Percentiles rank a stretch among this genome's conserved stretches.
Evolutionary conservation across 1,140 invertebrate species (phyloP).

Genomic region (Hylaeus anthracinus): DNA sequence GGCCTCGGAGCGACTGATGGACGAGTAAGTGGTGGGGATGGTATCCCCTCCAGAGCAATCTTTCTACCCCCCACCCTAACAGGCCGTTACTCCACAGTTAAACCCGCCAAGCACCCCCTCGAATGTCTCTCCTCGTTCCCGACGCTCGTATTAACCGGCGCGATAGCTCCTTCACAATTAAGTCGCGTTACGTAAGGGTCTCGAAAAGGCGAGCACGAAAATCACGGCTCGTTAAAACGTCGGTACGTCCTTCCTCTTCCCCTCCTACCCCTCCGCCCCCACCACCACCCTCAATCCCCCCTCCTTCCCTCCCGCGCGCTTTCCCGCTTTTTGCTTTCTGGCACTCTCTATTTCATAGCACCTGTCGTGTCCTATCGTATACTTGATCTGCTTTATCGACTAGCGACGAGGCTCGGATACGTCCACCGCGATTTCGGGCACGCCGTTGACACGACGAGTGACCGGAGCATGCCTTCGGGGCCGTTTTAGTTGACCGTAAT

Average conservation of each 20-base stretch:
- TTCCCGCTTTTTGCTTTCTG: constrained; percentile 29
- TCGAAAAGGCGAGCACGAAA: constrained; percentile 70
- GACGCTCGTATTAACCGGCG: constrained; percentile 77
- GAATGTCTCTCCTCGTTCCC: constrained; percentile 63
- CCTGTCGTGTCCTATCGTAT: constrained; percentile 42
- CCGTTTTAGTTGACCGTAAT: constrained; percentile 58
- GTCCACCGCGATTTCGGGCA: constrained; percentile 53
- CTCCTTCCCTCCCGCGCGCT: neutral
- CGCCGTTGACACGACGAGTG: constrained; percentile 33
- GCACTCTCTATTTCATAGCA: constrained; percentile 35
- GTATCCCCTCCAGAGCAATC: constrained; percentile 44
- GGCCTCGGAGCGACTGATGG: constrained; percentile 75
- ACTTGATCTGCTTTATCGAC: constrained; percentile 52
- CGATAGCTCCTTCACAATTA: constrained; percentile 81
- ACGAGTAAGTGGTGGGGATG: constrained; percentile 69
- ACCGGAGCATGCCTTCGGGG: constrained; percentile 48
- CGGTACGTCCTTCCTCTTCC: constrained; percentile 43
- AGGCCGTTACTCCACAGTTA: constrained; percentile 57
- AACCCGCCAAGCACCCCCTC: constrained; percentile 66
- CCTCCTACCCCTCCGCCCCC: no score
- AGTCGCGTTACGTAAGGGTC: constrained; percentile 79
- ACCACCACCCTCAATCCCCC: no score
- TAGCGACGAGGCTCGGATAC: constrained; percentile 29
- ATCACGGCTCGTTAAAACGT: constrained; percentile 71
- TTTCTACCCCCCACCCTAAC: constrained; percentile 33